These are phyloP conservation scores for Gastrophryne carolinensis DNA, from an alignment of 2,797 vertebrate genomes.

Conservation along the genomic window DNA sequence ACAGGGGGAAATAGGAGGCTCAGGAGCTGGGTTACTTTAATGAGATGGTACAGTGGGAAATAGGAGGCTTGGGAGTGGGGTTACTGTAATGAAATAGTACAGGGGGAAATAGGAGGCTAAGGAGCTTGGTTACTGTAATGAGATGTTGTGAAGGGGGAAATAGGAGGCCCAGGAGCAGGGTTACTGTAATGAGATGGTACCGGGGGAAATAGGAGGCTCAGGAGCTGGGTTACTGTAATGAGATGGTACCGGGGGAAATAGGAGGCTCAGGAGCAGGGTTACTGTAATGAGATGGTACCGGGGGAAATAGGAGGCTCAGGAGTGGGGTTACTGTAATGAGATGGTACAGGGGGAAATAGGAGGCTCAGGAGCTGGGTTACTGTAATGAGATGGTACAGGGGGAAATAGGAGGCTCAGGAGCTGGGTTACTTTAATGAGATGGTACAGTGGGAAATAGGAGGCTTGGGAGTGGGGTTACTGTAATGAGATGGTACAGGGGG, in stretches of 20 bases:
- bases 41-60: background rate
- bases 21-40: background rate
- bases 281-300: background rate
- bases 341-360: too few species aligned
- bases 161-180: constrained; percentile 6
- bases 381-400: constrained; percentile 14
- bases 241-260: background rate
- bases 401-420: constrained; percentile 2
- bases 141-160: background rate
- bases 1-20: too few species aligned
- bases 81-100: background rate
- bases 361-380: too few species aligned
- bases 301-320: background rate
- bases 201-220: background rate
- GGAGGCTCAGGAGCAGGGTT: background rate
- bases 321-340: constrained; percentile 11
- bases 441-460: constrained; percentile 8
- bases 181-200: background rate
- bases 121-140: background rate
- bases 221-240: too few species aligned
- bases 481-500: background rate
- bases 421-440: constrained; percentile 11
- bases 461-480: background rate
- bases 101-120: too few species aligned
- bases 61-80: constrained; percentile 5